Evolutionary conservation across 2,888 invertebrate genomes (phyloP).

Genomic region (Dione juno): DNA sequence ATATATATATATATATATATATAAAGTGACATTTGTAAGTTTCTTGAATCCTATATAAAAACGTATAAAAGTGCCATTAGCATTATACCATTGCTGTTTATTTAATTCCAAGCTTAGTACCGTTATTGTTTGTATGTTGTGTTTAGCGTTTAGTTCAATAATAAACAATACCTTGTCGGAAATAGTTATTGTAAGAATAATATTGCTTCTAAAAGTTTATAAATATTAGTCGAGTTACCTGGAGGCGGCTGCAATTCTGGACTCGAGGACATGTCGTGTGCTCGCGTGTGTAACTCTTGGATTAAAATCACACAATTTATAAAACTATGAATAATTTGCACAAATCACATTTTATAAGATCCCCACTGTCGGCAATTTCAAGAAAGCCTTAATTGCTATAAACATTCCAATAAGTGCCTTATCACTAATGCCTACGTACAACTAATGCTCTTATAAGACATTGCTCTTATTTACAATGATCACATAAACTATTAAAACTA

Average conservation of each 20-base stretch:
- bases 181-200: neutral
- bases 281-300: neutral
- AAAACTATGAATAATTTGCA: neutral
- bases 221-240: neutral
- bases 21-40: too few species aligned
- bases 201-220: neutral
- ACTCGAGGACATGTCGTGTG: constrained; percentile 44
- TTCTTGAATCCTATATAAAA: too few species aligned
- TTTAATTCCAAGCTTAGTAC: constrained; percentile 1
- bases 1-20: too few species aligned
- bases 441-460: neutral
- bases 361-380: neutral
- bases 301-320: neutral
- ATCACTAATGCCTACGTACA: neutral
- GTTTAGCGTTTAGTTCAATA: neutral
- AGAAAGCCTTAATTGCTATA: neutral
- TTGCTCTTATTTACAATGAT: neutral
- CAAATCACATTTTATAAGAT: neutral
- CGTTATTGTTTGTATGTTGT: constrained; percentile 1
- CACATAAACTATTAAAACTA: neutral
- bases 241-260: constrained; percentile 31
- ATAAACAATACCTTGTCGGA: neutral
- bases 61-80: neutral
- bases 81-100: neutral
- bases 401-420: neutral